Percentiles rank a stretch among this genome's conserved stretches.
Evolutionary conservation across 2,888 invertebrate species (phyloP).

Genomic region (Troides helena): DNA sequence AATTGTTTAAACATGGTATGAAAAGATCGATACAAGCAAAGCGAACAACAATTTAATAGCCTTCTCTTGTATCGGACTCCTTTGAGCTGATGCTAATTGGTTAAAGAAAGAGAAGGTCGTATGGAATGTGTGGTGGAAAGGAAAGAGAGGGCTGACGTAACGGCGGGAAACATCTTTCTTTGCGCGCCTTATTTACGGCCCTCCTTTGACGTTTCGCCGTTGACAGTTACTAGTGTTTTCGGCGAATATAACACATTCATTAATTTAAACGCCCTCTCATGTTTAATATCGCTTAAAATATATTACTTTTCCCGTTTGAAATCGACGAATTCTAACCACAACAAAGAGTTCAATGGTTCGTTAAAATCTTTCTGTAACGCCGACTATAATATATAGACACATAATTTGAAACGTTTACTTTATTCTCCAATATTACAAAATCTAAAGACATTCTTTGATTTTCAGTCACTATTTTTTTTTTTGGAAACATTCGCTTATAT

Average conservation of each 20-base stretch:
- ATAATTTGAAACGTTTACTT: conserved; percentile 50
- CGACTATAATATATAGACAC: conserved; percentile 43
- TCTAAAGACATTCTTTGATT: too few relatives aligned
- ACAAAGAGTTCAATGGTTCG: conserved; percentile 72
- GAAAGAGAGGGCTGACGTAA: conserved; percentile 45
- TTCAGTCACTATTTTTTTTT: too few relatives aligned
- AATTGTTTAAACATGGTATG: neutral
- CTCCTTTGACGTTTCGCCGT: conserved; percentile 45
- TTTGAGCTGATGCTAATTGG: conserved; percentile 44
- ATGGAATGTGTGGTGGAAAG: conserved; percentile 7
- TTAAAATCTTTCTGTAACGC: conserved; percentile 50
- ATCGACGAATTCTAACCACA: conserved; percentile 40
- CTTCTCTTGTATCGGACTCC: conserved; percentile 40
- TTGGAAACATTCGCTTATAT: too few relatives aligned
- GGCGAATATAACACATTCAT: conserved; percentile 67
- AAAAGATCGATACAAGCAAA: conserved; percentile 24
- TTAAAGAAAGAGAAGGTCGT: conserved; percentile 35
- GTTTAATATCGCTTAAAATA: conserved; percentile 53
- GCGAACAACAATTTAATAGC: conserved; percentile 34
- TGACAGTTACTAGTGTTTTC: conserved; percentile 62
- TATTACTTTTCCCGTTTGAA: conserved; percentile 52
- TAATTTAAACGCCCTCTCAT: conserved; percentile 57
- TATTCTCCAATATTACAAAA: conserved; percentile 37
- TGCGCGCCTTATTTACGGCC: conserved; percentile 45
- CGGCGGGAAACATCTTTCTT: conserved; percentile 74